Evolutionary conservation across 2,888 invertebrate species (phyloP).

Genomic region (Agrenia bidenticulata): DNA sequence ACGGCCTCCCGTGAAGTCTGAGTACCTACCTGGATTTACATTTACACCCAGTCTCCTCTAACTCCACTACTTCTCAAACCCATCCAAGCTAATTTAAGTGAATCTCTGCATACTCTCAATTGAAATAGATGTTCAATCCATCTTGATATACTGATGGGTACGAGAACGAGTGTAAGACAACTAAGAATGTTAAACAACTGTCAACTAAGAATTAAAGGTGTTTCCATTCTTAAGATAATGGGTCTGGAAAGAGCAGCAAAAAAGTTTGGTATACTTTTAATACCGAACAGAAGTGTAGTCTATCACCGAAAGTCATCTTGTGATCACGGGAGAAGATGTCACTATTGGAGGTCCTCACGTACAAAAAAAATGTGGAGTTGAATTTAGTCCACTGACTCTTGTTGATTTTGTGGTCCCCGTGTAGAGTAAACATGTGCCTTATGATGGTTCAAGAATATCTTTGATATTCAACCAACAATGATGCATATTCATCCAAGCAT

Average conservation of each 20-base stretch:
- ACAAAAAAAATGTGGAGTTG: background rate
- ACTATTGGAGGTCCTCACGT: conserved; percentile 36
- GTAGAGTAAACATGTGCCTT: background rate
- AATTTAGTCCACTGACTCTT: conserved; percentile 6
- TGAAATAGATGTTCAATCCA: too few species aligned
- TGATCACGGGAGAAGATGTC: conserved; percentile 35
- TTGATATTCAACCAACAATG: too few species aligned
- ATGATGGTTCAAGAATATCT: background rate
- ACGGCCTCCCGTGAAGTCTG: background rate
- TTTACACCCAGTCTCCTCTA: too few species aligned
- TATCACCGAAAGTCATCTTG: background rate
- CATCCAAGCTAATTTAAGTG: too few species aligned
- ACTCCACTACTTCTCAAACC: too few species aligned
- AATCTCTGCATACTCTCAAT: too few species aligned
- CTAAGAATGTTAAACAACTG: too few species aligned
- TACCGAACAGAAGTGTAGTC: too few species aligned
- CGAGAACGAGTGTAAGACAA: background rate
- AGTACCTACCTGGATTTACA: background rate
- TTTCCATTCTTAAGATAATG: conserved; percentile 11
- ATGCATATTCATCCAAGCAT: too few species aligned
- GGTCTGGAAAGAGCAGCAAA: too few species aligned
- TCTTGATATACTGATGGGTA: too few species aligned
- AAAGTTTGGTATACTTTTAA: too few species aligned
- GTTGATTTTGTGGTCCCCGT: background rate
- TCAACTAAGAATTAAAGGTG: conserved; percentile 6